These are phyloP conservation scores for Drosophila flavopinicola DNA, from an alignment of 2,888 invertebrate genomes.

Conservation along the genomic window DNA sequence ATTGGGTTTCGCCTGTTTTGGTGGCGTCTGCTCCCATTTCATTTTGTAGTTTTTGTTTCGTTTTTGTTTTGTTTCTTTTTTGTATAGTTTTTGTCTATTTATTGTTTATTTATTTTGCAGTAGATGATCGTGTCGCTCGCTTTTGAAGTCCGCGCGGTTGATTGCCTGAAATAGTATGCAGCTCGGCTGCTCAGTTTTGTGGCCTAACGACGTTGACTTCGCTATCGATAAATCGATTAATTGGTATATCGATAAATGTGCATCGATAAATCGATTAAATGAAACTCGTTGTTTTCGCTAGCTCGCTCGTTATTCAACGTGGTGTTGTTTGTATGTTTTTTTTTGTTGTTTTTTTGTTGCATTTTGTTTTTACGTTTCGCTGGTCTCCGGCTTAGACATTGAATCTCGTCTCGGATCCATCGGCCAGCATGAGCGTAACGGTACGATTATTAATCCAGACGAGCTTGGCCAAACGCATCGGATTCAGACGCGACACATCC, in stretches of 20 bases:
- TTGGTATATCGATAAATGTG: constrained; percentile 4
- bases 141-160: constrained; percentile 69
- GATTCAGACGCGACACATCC: constrained; percentile 93
- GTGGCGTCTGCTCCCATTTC: constrained; percentile 3
- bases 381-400: constrained; percentile 87
- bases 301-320: constrained; percentile 1
- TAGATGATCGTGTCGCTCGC: constrained; percentile 46
- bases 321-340: too few relatives aligned
- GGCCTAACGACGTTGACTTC: constrained; percentile 49
- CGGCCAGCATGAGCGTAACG: constrained; percentile 96
- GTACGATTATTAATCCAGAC: constrained; percentile 98
- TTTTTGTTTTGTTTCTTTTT: constrained; percentile 20
- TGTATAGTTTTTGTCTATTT: constrained; percentile 28
- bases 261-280: constrained; percentile 14
- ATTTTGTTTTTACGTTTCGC: background rate
- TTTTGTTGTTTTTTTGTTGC: constrained; percentile 9
- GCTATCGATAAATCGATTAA: constrained; percentile 18
- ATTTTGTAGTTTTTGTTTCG: constrained; percentile 1
- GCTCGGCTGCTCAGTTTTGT: constrained; percentile 60
- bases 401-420: constrained; percentile 96
- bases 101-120: constrained; percentile 41
- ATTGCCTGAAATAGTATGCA: constrained; percentile 68
- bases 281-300: constrained; percentile 17
- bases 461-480: constrained; percentile 94
- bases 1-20: constrained; percentile 1